Conservation (phyloP, 1,140 invertebrate genomes). For the Drosophila rufa region DNA sequence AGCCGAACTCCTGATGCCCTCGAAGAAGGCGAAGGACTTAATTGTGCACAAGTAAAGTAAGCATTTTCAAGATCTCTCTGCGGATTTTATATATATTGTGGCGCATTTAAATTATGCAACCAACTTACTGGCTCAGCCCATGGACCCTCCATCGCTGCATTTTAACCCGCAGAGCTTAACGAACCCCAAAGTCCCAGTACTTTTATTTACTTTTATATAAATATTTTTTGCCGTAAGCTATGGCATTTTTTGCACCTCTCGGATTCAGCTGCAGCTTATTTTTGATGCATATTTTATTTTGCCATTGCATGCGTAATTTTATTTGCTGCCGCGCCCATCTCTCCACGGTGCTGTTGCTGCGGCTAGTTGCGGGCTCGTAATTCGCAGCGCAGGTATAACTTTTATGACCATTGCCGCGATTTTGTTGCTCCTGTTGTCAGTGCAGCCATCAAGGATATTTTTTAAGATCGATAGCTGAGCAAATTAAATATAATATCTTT, state of each 20-base stretch:
- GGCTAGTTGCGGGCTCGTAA: constrained; percentile 53
- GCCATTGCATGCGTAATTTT: constrained; percentile 82
- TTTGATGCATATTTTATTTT: constrained; percentile 83
- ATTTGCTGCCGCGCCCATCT: constrained; percentile 51
- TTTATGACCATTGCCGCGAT: constrained; percentile 65
- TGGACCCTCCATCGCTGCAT: neutral
- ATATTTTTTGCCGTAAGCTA: constrained; percentile 42
- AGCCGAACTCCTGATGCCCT: constrained; percentile 26
- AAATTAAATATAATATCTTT: neutral
- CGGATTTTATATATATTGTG: neutral
- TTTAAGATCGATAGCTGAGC: neutral
- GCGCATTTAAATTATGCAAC: constrained; percentile 9
- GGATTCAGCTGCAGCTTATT: constrained; percentile 80
- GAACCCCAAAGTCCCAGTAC: constrained; percentile 40
- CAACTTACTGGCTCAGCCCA: constrained; percentile 1
- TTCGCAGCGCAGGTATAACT: constrained; percentile 62
- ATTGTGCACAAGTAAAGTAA: neutral
- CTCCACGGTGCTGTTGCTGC: constrained; percentile 26
- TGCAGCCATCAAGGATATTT: neutral
- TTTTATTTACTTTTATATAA: constrained; percentile 61
- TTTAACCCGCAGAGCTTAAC: constrained; percentile 36
- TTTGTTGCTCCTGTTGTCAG: constrained; percentile 26
- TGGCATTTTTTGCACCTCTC: constrained; percentile 37
- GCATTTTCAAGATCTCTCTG: neutral
- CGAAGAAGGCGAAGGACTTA: neutral